Percentiles rank a stretch among this genome's conserved stretches.
Conservation (phyloP, 2,888 invertebrate species). For the Tetropium fuscum region DNA sequence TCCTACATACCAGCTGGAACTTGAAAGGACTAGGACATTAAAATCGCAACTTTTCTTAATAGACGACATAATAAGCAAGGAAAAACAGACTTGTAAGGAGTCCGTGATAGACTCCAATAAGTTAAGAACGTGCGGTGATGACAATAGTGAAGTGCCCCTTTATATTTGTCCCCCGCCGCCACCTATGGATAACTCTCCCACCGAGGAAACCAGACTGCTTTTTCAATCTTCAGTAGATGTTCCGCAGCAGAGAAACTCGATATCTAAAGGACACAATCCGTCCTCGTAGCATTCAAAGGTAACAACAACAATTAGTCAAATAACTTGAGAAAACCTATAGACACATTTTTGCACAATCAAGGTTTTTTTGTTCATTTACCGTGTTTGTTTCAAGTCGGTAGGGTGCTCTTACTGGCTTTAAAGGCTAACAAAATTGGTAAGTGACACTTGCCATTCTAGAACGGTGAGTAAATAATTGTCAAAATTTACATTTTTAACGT, state of each 20-base stretch:
- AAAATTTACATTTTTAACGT: too few species aligned
- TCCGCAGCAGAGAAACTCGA: conserved; percentile 58
- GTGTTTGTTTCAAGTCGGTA: background rate
- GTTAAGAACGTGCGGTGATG: conserved; percentile 56
- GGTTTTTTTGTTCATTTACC: background rate
- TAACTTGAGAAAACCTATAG: background rate
- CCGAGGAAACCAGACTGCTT: conserved; percentile 67
- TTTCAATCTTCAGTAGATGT: conserved; percentile 47
- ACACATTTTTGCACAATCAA: too few species aligned
- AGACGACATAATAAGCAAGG: conserved; percentile 64
- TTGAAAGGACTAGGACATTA: conserved; percentile 57
- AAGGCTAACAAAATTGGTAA: too few species aligned
- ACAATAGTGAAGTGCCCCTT: conserved; percentile 61
- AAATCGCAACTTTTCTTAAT: conserved; percentile 65
- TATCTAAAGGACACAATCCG: conserved; percentile 59
- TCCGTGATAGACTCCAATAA: conserved; percentile 58
- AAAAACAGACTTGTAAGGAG: conserved; percentile 53
- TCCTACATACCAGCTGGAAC: conserved; percentile 55
- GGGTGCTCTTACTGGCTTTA: too few species aligned
- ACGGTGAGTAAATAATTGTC: too few species aligned
- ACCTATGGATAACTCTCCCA: conserved; percentile 68
- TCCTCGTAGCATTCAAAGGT: conserved; percentile 67
- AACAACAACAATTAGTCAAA: background rate
- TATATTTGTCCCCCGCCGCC: conserved; percentile 69
- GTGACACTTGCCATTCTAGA: too few species aligned